These are phyloP conservation scores for Platycercus adscitus DNA, from an alignment of 2,113 vertebrate genomes.

Conservation along the genomic window DNA sequence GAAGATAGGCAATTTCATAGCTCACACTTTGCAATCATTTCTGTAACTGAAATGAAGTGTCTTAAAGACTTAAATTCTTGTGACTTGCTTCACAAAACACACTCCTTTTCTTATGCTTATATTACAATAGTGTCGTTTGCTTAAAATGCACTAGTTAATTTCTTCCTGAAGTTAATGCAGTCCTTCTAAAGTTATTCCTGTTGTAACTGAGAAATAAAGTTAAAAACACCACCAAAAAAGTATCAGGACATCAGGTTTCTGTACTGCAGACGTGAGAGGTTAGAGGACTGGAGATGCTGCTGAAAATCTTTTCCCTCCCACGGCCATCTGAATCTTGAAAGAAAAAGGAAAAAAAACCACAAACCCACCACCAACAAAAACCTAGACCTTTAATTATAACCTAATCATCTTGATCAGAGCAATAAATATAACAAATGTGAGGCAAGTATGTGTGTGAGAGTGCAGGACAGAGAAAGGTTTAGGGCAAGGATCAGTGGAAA, in stretches of 20 bases:
- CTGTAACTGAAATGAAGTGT: background rate
- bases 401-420: constrained; percentile 50
- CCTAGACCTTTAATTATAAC: background rate
- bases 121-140: background rate
- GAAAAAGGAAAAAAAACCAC: background rate
- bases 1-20: background rate
- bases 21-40: background rate
- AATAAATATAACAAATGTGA: constrained; percentile 42
- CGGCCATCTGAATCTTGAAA: constrained; percentile 4
- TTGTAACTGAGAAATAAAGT: background rate
- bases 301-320: background rate
- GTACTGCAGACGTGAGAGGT: background rate
- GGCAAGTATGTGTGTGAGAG: background rate
- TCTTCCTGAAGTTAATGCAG: background rate
- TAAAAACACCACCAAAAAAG: background rate
- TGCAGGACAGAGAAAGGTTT: constrained; percentile 60
- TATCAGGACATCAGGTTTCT: background rate
- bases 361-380: background rate
- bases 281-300: constrained; percentile 6
- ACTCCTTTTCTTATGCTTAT: background rate
- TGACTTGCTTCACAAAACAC: background rate
- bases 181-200: background rate
- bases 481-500: constrained; percentile 80
- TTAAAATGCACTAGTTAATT: background rate
- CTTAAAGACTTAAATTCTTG: constrained; percentile 9